Evolutionary conservation across 1,140 invertebrate genomes (phyloP).

Genomic region (Odontomachus brunneus): DNA sequence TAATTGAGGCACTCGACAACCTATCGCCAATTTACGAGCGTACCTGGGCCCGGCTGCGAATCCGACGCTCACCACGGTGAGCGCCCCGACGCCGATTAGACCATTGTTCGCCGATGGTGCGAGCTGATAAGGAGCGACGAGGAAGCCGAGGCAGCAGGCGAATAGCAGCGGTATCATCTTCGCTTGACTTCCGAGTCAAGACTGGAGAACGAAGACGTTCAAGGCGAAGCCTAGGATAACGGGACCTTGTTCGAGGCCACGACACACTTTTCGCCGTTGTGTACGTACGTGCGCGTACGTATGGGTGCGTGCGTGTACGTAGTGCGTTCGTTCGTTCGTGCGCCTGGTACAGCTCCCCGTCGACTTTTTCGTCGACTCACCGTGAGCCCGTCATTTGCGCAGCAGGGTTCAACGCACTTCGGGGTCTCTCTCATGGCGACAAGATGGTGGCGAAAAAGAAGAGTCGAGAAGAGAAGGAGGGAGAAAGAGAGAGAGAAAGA

Average conservation of each 20-base stretch:
- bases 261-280: constrained; percentile 81
- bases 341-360: constrained; percentile 33
- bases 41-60: constrained; percentile 81
- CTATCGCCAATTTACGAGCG: neutral
- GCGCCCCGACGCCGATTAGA: constrained; percentile 63
- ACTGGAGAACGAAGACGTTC: constrained; percentile 79
- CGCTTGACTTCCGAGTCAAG: constrained; percentile 82
- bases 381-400: constrained; percentile 60
- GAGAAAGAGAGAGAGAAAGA: neutral
- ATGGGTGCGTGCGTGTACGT: neutral
- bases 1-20: neutral
- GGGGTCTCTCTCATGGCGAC: neutral
- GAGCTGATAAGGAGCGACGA: constrained; percentile 74
- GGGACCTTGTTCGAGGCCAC: constrained; percentile 84
- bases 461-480: neutral
- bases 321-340: constrained; percentile 7
- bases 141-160: constrained; percentile 69
- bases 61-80: constrained; percentile 74
- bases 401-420: constrained; percentile 68
- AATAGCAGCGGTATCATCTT: constrained; percentile 81
- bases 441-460: neutral
- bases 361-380: constrained; percentile 54
- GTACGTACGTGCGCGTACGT: neutral
- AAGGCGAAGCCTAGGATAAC: constrained; percentile 81
- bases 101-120: constrained; percentile 69